phyloP scores from a whole-genome alignment of 92 coral and sea anemone genomes.

The Scolanthus callimorphus region DNA sequence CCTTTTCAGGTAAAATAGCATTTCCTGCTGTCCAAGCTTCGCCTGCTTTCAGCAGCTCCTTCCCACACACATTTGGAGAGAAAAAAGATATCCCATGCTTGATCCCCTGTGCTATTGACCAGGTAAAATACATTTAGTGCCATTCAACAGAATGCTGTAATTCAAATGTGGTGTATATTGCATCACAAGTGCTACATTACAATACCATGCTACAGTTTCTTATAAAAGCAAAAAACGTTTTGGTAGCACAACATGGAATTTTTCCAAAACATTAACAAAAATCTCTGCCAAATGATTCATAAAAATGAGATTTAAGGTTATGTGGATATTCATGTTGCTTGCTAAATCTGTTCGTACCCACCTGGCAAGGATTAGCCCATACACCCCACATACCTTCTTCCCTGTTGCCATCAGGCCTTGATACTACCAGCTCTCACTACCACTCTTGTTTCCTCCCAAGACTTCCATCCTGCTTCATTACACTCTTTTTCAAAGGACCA shows the following conservation, averaged over 20 bases:
- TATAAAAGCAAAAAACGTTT: no score
- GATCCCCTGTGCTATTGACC: constrained; percentile 99
- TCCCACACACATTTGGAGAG: constrained; percentile 94
- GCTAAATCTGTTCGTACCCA: no score
- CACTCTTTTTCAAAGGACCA: background rate
- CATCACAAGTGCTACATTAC: no score
- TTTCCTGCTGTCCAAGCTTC: constrained; percentile 99
- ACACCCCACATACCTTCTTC: background rate
- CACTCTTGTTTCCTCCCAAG: background rate
- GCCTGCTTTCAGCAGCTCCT: constrained; percentile 89
- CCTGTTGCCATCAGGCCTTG: background rate
- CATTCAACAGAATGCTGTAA: no score
- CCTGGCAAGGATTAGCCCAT: no score
- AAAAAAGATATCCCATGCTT: constrained; percentile 94
- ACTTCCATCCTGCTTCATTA: background rate
- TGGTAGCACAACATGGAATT: no score
- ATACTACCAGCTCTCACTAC: background rate
- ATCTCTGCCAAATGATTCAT: no score
- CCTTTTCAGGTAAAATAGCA: constrained; percentile 88
- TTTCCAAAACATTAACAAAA: no score
- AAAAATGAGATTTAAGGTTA: no score
- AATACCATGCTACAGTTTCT: no score
- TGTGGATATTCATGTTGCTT: no score
- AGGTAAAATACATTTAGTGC: constrained; percentile 62
- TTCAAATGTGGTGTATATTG: no score